Evolutionary conservation across 1,140 invertebrate species (phyloP), one percentile per base, ranked within the genome.

Genomic region (Panagrolaimus sp.): DNA sequence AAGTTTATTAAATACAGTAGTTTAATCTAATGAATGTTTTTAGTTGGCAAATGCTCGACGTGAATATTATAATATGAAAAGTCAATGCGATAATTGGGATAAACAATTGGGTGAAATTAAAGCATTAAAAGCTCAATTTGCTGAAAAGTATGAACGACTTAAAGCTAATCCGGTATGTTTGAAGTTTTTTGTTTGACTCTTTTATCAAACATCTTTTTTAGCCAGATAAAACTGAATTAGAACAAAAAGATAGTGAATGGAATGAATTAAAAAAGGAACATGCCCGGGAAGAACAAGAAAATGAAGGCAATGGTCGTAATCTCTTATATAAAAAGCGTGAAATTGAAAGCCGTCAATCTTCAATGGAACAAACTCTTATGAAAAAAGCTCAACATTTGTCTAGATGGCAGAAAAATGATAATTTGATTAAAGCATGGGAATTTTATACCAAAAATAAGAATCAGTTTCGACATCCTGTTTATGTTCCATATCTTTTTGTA

Each of bases 371-470:
- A 11, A 42, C 46, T 4, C 13, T 53, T 20, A n/a, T 51, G 45
- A 14, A 70, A 74, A 8, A 65, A 23, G 44, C 74, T 73, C 48
- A 25, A 44, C 45, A 23, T 25, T 57, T 0, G 8, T n/a, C 51
- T 1, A 23, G n/a, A 16, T 11, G 38, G 23, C 31, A 67, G 9
- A 68, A 70, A 44, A 80, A 85, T 71, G 76, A 73, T 57, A 74
- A 83, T 67, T 84, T 84, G 11, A 82, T 83, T 66, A 75, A 78
- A 69, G 85, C 84, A 64, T 84, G 84, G 44, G 68, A 87, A 31
- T 95, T 91, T 91, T 84, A 94, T 0, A 78, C 88, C 57, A 81
- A 89, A 53, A 92, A 95, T 83, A 84, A 80, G 61, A 71, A 89
- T 8, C 83, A 86, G 74, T 96, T 94, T 84, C 83, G 87, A 64